phyloP scores from a whole-genome alignment of 2,888 invertebrate genomes.

The Euplexia lucipara region DNA sequence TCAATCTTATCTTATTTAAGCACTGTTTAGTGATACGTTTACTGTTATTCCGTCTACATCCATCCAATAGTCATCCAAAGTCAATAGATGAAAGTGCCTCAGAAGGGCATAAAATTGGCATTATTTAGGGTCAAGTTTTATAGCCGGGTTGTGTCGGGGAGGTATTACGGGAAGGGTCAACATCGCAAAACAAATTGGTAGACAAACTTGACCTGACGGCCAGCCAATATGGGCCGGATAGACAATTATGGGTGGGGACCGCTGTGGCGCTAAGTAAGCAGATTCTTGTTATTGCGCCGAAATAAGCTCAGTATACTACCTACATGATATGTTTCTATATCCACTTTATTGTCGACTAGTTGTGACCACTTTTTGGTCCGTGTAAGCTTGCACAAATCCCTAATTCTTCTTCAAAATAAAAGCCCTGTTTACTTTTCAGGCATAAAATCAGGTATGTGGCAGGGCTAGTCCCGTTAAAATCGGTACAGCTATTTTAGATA shows the following conservation, averaged over 20 bases:
- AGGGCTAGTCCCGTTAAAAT: no score
- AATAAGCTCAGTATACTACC: not conserved
- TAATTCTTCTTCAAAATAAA: no score
- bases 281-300: constrained; percentile 7
- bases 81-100: constrained; percentile 31
- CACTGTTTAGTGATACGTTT: constrained; percentile 1
- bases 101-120: constrained; percentile 34
- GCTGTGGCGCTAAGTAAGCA: constrained; percentile 27
- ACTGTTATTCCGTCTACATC: constrained; percentile 1
- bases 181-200: constrained; percentile 46
- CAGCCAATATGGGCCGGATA: constrained; percentile 44
- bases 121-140: constrained; percentile 44
- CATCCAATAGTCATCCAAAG: no score
- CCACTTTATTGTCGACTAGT: no score
- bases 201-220: constrained; percentile 40
- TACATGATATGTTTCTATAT: no score
- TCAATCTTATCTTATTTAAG: not conserved
- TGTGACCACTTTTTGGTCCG: no score
- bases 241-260: constrained; percentile 34
- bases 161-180: constrained; percentile 42
- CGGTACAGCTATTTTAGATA: no score
- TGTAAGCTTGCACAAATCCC: no score
- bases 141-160: constrained; percentile 21
- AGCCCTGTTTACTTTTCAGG: no score
- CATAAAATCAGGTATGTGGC: no score